Percentiles rank a stretch among this genome's conserved stretches.
Conservation (phyloP, 1,140 invertebrate species). For the Solenopsis invicta region DNA sequence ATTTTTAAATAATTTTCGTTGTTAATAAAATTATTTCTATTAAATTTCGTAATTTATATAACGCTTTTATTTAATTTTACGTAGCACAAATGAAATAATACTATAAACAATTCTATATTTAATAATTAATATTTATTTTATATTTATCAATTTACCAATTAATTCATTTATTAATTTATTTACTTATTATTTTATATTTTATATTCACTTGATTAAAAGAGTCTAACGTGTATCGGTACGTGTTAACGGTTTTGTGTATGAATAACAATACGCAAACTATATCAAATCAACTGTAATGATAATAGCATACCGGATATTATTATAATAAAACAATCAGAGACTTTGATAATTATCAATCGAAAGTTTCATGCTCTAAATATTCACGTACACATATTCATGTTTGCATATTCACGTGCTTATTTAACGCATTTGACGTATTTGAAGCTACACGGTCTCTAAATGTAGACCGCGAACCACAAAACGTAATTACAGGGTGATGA, state of each 20-base stretch:
- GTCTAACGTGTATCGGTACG: background rate
- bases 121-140: background rate
- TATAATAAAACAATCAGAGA: conserved; percentile 11
- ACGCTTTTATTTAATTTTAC: background rate
- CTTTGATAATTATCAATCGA: conserved; percentile 12
- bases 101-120: background rate
- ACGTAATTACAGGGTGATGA: conserved; percentile 37
- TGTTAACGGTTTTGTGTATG: background rate
- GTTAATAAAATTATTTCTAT: background rate
- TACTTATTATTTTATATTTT: background rate
- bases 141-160: background rate
- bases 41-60: background rate
- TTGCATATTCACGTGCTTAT: conserved; percentile 11
- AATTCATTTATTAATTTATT: background rate
- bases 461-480: conserved; percentile 35
- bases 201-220: background rate
- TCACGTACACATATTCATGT: conserved; percentile 1
- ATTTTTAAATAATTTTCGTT: background rate
- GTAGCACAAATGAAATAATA: background rate
- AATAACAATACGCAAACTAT: background rate
- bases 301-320: background rate
- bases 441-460: conserved; percentile 3
- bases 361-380: conserved; percentile 43
- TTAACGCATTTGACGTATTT: conserved; percentile 8
- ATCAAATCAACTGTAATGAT: background rate